A percentile compares a stretch with the other conserved stretches of the same genome.
Evolutionary conservation across 1,140 invertebrate species (phyloP).

Genomic region (Scaptomyza montana): DNA sequence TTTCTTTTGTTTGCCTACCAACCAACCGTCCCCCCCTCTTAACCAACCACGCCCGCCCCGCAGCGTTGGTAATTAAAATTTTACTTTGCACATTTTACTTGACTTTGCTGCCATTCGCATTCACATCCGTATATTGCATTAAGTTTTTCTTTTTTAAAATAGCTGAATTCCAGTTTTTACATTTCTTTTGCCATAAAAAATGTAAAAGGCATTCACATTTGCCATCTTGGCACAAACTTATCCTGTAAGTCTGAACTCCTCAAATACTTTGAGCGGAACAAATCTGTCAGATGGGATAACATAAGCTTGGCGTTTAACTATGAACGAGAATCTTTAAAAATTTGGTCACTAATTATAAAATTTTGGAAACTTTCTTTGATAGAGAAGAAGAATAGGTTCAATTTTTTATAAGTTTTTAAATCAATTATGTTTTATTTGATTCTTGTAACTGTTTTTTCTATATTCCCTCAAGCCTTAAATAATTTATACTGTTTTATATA

Average conservation of each 20-base stretch:
- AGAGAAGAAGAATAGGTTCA: too few species aligned
- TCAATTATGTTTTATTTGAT: background rate
- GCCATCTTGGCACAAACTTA: constrained; percentile 5
- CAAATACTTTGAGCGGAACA: background rate
- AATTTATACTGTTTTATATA: constrained; percentile 8
- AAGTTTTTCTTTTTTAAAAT: background rate
- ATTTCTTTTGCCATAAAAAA: background rate
- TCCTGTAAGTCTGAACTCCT: background rate
- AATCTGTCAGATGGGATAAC: background rate
- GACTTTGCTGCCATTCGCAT: constrained; percentile 24
- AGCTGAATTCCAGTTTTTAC: background rate
- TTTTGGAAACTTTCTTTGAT: too few species aligned
- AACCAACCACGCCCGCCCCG: constrained; percentile 11
- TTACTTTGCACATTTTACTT: constrained; percentile 51
- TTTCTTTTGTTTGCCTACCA: constrained; percentile 31
- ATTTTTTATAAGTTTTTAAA: too few species aligned
- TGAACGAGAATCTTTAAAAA: too few species aligned
- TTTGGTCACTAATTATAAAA: too few species aligned
- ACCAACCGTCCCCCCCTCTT: background rate
- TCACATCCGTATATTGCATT: constrained; percentile 16
- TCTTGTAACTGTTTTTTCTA: background rate
- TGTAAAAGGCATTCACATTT: constrained; percentile 3
- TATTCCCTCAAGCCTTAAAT: constrained; percentile 1
- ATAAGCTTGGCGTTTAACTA: background rate
- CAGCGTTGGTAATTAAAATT: constrained; percentile 67